Conservation (phyloP, 2,113 vertebrate genomes). For the Chaetops frenatus region DNA sequence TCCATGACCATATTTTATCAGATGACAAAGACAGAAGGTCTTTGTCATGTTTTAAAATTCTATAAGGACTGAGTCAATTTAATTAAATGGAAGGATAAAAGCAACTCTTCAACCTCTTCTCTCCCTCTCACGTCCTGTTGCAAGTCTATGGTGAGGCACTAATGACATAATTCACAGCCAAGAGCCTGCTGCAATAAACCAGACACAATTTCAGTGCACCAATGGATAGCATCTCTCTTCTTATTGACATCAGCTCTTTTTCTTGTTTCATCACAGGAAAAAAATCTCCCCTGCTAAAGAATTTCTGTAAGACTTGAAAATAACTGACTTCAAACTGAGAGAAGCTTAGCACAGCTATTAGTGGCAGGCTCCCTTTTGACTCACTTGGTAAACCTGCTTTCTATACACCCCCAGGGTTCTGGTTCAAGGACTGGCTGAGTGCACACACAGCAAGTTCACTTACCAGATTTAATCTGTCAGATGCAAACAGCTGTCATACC, state of each 20-base stretch:
- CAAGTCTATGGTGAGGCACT: background rate
- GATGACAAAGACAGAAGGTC: background rate
- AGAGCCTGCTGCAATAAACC: background rate
- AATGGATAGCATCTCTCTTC: background rate
- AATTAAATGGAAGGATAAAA: background rate
- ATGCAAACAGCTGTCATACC: slow-evolving; percentile 40
- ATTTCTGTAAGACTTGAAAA: slow-evolving; percentile 34
- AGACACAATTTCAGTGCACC: background rate
- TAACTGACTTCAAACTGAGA: slow-evolving; percentile 54
- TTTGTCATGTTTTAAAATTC: background rate
- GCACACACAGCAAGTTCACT: slow-evolving; percentile 41
- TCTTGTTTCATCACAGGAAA: slow-evolving; percentile 10
- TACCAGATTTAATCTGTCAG: slow-evolving; percentile 55
- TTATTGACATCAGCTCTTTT: background rate
- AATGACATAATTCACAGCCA: background rate
- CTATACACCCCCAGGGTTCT: slow-evolving; percentile 18
- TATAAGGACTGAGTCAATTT: background rate
- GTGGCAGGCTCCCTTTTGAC: slow-evolving; percentile 21
- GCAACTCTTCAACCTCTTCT: background rate
- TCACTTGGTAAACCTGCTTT: slow-evolving; percentile 46
- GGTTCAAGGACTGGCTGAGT: slow-evolving; percentile 36
- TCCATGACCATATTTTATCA: background rate
- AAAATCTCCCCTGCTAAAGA: background rate
- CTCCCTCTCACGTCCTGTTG: background rate
- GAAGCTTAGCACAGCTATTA: slow-evolving; percentile 51